Conservation (phyloP, 2,888 invertebrate species). For the Cantharis rustica region DNA sequence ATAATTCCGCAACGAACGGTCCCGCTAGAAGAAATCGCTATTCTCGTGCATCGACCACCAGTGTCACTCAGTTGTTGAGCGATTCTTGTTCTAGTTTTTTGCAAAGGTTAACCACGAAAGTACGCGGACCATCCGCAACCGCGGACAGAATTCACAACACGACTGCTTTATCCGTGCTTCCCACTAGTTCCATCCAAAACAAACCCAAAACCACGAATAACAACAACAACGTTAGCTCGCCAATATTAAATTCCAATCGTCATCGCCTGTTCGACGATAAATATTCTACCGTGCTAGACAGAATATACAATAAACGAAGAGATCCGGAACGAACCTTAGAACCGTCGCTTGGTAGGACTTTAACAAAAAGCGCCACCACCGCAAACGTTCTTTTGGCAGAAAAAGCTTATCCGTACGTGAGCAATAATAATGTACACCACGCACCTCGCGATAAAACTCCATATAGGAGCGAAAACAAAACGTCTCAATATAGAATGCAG, state of each 20-base stretch:
- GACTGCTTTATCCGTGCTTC: conserved; percentile 5
- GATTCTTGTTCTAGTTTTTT: conserved; percentile 87
- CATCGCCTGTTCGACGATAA: conserved; percentile 75
- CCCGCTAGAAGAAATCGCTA: conserved; percentile 68
- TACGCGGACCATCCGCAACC: conserved; percentile 73
- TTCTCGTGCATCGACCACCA: conserved; percentile 77
- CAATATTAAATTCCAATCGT: conserved; percentile 61
- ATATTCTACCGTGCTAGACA: conserved; percentile 76
- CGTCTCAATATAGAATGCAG: conserved; percentile 18
- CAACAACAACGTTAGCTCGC: conserved; percentile 21
- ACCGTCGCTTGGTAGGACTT: conserved; percentile 58
- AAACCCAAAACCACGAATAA: not conserved
- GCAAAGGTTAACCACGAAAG: conserved; percentile 75
- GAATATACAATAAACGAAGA: conserved; percentile 65
- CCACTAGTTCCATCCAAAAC: not conserved
- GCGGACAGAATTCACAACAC: conserved; percentile 18
- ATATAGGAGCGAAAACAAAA: conserved; percentile 49
- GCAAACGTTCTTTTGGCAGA: conserved; percentile 68
- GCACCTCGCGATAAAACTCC: conserved; percentile 68
- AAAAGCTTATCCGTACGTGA: conserved; percentile 67
- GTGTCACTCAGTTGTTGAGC: conserved; percentile 83
- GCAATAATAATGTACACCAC: conserved; percentile 45
- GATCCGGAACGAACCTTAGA: conserved; percentile 73
- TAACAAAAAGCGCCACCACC: conserved; percentile 75
- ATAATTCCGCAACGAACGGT: conserved; percentile 49